Conservation (phyloP, 64 coral and sea anemone genomes). For the Porites australiensis region DNA sequence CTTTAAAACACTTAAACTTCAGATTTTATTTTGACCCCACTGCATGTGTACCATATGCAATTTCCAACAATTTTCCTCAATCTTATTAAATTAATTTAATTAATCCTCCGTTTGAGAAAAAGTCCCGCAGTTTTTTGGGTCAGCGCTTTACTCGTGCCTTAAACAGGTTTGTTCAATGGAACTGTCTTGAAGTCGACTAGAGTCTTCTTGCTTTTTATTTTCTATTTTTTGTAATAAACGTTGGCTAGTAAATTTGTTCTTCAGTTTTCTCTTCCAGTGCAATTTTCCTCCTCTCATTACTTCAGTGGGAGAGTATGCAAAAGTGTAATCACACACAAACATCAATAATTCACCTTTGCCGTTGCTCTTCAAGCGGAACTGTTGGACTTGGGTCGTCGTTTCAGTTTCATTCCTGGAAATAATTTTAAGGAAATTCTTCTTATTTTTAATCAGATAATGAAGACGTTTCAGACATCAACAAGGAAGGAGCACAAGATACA, state of each 20-base stretch:
- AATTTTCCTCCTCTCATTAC: background rate
- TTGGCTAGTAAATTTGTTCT: background rate
- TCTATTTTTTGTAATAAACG: background rate
- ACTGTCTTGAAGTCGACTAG: background rate
- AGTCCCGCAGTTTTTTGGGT: constrained; percentile 20
- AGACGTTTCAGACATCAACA: background rate
- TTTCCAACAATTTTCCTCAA: background rate
- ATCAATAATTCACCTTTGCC: constrained; percentile 27
- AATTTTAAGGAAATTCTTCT: background rate
- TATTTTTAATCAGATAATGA: constrained; percentile 30
- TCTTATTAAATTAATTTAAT: background rate
- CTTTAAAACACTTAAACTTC: background rate
- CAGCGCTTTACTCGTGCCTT: background rate
- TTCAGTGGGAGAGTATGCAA: constrained; percentile 49
- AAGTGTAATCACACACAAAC: constrained; percentile 27
- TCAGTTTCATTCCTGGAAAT: background rate
- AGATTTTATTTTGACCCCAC: too few species aligned
- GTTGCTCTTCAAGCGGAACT: background rate
- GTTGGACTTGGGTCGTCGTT: background rate
- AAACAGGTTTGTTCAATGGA: background rate
- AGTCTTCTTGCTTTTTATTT: background rate
- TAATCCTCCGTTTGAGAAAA: background rate
- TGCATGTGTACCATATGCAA: background rate
- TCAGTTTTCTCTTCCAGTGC: background rate
- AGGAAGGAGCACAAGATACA: background rate